Evolutionary conservation across 2,113 vertebrate species (phyloP), one percentile per base, ranked within the genome.

Genomic region (Phylloscopus whistleri): DNA sequence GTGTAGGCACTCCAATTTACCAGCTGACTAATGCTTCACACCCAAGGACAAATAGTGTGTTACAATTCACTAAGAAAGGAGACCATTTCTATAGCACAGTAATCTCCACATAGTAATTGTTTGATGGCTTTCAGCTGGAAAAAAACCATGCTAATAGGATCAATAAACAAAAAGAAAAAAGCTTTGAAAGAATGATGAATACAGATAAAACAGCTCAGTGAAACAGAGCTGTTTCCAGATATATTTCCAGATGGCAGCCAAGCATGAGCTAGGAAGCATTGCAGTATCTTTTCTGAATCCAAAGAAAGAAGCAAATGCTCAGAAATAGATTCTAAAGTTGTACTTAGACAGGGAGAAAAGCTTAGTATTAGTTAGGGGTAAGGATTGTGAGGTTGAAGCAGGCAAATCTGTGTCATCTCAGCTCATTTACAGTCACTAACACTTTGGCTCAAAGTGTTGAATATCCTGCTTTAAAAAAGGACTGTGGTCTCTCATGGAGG

Each of bases 61-160:
- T 56, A 27, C 59, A 76, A 49, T 91, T 63, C 87, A 44, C 27
- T 39, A 41, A 73, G 46, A 74, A 87, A 89, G 55, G 21, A 93
- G 33, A 73, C 11, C 7, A n/a, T 48, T 89, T 76, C 77, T 43
- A 56, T 55, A 94, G 69, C 73, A 93, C 8, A 49, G 52, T 63
- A 89, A 72, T 87, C n/a, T 63, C 68, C 49, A 79, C 58, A 83
- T 17, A 44, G 48, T 51, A 91, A 89, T 64, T 89, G 73, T 91
- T 44, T 79, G 66, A 82, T 83, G 31, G 20, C 76, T 87, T 93
- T 87, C 92, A 95, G 90, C 74, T 82, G 78, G 52, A 78, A 90
- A 93, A 90, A 91, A 91, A 78, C 41, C 80, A 91, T 64, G 78
- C 74, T 95, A 87, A 95, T 82, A 93, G 19, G 39, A 93, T 75